Percentiles rank a stretch among this genome's conserved stretches.
phyloP scores from a whole-genome alignment of 1,140 invertebrate genomes.

The Drosophila pandora region DNA sequence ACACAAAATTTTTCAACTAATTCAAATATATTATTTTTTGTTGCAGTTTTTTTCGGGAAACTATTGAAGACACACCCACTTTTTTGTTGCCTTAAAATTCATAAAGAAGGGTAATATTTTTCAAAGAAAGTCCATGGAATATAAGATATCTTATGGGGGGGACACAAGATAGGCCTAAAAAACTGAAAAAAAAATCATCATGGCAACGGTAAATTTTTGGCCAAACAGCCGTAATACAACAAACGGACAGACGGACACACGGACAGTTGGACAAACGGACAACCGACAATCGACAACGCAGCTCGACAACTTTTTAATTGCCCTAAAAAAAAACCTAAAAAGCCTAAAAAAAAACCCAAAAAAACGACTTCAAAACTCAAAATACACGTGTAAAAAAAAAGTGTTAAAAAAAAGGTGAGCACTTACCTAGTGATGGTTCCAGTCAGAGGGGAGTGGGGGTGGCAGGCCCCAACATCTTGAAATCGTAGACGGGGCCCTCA shows the following conservation, averaged over 20 bases:
- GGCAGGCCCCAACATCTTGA: neutral
- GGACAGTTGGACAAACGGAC: slow-evolving; percentile 27
- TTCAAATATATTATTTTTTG: slow-evolving; percentile 13
- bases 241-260: slow-evolving; percentile 53
- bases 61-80: slow-evolving; percentile 6
- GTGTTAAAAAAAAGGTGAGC: slow-evolving; percentile 13
- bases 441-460: neutral
- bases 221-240: slow-evolving; percentile 65
- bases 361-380: slow-evolving; percentile 45
- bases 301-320: slow-evolving; percentile 77
- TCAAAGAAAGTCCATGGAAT: too few species aligned
- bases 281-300: slow-evolving; percentile 42
- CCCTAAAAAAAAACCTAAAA: slow-evolving; percentile 50
- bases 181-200: slow-evolving; percentile 10
- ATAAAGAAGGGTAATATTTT: neutral
- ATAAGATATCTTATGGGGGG: too few species aligned
- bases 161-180: slow-evolving; percentile 1
- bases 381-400: slow-evolving; percentile 28
- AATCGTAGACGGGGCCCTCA: slow-evolving; percentile 1
- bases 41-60: neutral
- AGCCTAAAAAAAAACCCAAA: slow-evolving; percentile 1
- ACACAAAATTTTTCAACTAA: slow-evolving; percentile 9
- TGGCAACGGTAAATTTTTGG: slow-evolving; percentile 65
- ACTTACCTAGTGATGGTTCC: slow-evolving; percentile 5
- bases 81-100: slow-evolving; percentile 16